Base-by-base conservation (phyloP, 2,113 vertebrate species). In the Austrofundulus limnaeus region DNA sequence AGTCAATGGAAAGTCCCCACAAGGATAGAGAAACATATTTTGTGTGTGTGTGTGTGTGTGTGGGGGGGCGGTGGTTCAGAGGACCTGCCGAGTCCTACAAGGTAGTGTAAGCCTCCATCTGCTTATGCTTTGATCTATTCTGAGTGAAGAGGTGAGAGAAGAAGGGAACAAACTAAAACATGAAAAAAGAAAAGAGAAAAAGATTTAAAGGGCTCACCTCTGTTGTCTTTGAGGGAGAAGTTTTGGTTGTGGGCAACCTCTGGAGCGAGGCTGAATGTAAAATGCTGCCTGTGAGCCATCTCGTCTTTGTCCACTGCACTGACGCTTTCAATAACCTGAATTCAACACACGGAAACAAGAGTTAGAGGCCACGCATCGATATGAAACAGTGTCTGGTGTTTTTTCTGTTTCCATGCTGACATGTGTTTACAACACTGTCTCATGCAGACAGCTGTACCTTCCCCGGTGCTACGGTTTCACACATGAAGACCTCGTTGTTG, bases 271-370 rank as follows among this genome's bases (percentile, higher is more conserved):
- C 90, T 95, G 93, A 96, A 99, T 53, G 93, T 93, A 85, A 99
- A 96, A 88, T 94, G 92, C 68, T 95, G 95, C 69, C 95, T 92
- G 62, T 96, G 95, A 75, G 91, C 92, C 15, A 94, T 94, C 78
- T 96, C 96, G 31, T 99, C 97, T 88, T 96, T 98, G 90, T 99
- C 97, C 83, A 95, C 93, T 1, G 95, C 96, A n/a, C 94, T 95
- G 56, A 99, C 92, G 37, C 94, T 98, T 71, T 91, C 84, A 10
- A 94, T 91, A 2, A 92, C 66, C 93, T 94, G 19, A 39, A 70
- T 13, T 43, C 46, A 16, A 31, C 31, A 56, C 19, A 46, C 21
- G 49, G 2, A 63, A 21, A 53, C 4, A 7, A 0, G 23, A 16
- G 42, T 48, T 19, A 46, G 25, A 49, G 28, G 14, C 21, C 5